A percentile compares a stretch with the other conserved stretches of the same genome.
These are phyloP conservation scores for Mesorhabditis belari DNA, from an alignment of 2,888 invertebrate genomes.

Conservation along the genomic window DNA sequence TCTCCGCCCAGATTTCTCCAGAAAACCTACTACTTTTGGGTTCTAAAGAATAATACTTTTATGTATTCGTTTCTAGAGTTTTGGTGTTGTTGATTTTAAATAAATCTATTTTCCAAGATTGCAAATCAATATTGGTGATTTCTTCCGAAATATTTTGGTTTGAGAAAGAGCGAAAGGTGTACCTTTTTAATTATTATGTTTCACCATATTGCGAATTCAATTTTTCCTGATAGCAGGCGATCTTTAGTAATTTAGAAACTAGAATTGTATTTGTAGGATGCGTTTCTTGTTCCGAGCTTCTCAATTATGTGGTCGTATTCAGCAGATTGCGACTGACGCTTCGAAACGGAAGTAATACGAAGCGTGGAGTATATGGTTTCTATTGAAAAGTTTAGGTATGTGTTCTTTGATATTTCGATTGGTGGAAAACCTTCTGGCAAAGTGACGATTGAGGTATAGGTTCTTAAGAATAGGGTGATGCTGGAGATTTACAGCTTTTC, in stretches of 20 bases:
- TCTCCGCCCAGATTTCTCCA: conserved; percentile 29
- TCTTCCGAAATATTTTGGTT: too few relatives aligned
- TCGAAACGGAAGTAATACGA: background rate
- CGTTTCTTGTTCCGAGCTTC: background rate
- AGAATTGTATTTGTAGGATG: too few relatives aligned
- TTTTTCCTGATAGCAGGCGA: too few relatives aligned
- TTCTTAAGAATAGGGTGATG: background rate
- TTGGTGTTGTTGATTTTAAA: too few relatives aligned
- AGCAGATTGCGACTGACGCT: background rate
- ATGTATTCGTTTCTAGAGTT: too few relatives aligned
- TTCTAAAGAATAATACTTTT: too few relatives aligned
- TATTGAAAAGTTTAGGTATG: conserved; percentile 9
- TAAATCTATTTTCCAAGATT: too few relatives aligned
- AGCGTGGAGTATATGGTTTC: background rate
- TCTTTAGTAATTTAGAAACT: too few relatives aligned
- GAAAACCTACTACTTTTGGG: conserved; percentile 46
- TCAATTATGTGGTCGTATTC: background rate
- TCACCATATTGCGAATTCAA: too few relatives aligned
- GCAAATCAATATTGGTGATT: too few relatives aligned
- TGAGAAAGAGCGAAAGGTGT: too few relatives aligned
- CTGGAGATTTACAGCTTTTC: conserved; percentile 66
- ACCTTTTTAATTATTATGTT: too few relatives aligned
- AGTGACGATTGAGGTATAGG: conserved; percentile 41
- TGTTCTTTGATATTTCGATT: conserved; percentile 48
- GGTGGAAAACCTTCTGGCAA: conserved; percentile 41